Evolutionary conservation across 2,797 vertebrate genomes (phyloP).

Genomic region (Chaunax sp.): DNA sequence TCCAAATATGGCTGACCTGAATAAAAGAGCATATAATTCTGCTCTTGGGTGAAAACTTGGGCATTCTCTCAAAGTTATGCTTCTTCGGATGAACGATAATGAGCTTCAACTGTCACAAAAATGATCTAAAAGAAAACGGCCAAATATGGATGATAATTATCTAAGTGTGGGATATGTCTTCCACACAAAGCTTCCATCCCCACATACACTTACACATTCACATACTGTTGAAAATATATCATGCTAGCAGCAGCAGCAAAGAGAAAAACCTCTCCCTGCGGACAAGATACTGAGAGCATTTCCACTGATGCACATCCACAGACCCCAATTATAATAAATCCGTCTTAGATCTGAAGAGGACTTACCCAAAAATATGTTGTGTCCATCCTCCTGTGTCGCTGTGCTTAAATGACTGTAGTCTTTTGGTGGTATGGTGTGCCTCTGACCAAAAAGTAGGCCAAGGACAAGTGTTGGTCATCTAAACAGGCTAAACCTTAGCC

Average conservation of each 20-base stretch:
- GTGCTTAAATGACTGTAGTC: constrained; percentile 61
- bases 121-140: constrained; percentile 26
- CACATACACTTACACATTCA: constrained; percentile 54
- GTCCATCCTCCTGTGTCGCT: constrained; percentile 70
- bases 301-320: constrained; percentile 47
- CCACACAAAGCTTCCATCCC: constrained; percentile 47
- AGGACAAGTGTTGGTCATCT: constrained; percentile 77
- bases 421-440: constrained; percentile 55
- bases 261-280: constrained; percentile 52
- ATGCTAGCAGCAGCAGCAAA: constrained; percentile 61
- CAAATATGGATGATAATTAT: constrained; percentile 50
- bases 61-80: constrained; percentile 41
- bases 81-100: constrained; percentile 20
- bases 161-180: constrained; percentile 44
- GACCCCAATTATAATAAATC: constrained; percentile 48
- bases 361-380: constrained; percentile 74
- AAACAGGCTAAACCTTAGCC: constrained; percentile 69
- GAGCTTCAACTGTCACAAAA: constrained; percentile 25
- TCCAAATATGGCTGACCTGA: constrained; percentile 69
- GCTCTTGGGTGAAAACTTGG: too few relatives aligned
- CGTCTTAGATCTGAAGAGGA: constrained; percentile 57
- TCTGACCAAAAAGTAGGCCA: constrained; percentile 77
- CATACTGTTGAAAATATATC: constrained; percentile 69
- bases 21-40: constrained; percentile 61
- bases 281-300: constrained; percentile 45